These are phyloP conservation scores for Nephrotoma flavescens DNA, from an alignment of 2,888 invertebrate species.

Conservation along the genomic window DNA sequence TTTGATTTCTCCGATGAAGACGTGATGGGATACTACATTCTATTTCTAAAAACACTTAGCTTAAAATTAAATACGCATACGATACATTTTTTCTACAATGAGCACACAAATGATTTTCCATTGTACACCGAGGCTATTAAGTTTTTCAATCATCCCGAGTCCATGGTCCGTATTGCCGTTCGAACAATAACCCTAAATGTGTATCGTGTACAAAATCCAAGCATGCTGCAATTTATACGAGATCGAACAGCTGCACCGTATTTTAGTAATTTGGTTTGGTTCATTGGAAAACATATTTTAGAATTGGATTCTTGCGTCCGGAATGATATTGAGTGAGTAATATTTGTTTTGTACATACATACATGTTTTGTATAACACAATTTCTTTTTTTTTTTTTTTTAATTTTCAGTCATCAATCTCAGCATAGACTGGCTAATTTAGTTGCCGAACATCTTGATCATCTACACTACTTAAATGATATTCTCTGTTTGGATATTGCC, in stretches of 20 bases:
- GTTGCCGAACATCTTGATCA: conserved; percentile 97
- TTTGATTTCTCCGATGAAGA: conserved; percentile 99
- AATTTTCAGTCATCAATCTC: conserved; percentile 68
- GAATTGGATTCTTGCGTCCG: conserved; percentile 90
- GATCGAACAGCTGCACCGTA: conserved; percentile 96
- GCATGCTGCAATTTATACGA: conserved; percentile 89
- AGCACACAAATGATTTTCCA: conserved; percentile 98
- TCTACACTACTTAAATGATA: conserved; percentile 93
- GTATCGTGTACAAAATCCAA: conserved; percentile 83
- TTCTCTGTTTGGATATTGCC: conserved; percentile 79
- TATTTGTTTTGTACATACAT: conserved; percentile 5
- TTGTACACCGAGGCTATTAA: conserved; percentile 98
- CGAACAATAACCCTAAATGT: conserved; percentile 95
- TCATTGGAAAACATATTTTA: conserved; percentile 93
- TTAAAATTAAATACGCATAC: conserved; percentile 95
- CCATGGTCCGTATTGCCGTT: conserved; percentile 98
- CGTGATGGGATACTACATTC: conserved; percentile 99
- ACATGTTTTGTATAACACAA: neutral
- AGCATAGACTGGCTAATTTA: conserved; percentile 78
- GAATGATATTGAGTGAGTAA: conserved; percentile 82
- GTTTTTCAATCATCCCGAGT: conserved; percentile 97
- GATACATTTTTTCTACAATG: conserved; percentile 99
- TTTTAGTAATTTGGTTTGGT: conserved; percentile 97
- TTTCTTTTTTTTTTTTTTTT: too few species aligned
- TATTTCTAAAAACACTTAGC: conserved; percentile 95